Evolutionary conservation across 2,888 invertebrate species (phyloP).

Genomic region (Xylocampa areola): DNA sequence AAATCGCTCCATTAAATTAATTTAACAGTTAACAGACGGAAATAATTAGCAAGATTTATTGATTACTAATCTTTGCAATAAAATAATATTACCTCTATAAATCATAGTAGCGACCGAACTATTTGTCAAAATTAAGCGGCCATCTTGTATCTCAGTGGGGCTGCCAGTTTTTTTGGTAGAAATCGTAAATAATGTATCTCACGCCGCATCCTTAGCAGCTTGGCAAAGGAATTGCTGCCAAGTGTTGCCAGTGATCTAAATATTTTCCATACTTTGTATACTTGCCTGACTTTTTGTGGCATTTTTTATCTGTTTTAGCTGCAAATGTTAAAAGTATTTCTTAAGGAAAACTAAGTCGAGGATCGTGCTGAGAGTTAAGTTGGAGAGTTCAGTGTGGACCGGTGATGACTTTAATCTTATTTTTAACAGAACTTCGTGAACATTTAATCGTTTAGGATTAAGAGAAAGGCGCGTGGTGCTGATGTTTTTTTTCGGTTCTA

Average conservation of each 20-base stretch:
- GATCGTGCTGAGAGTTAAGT: too few relatives aligned
- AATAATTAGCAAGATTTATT: slow-evolving; percentile 60
- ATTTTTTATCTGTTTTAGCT: slow-evolving; percentile 26
- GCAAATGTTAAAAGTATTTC: background rate
- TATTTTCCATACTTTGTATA: slow-evolving; percentile 35
- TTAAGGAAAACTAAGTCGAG: background rate
- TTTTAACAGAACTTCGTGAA: too few relatives aligned
- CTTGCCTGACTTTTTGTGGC: slow-evolving; percentile 3
- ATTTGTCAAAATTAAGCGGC: slow-evolving; percentile 69
- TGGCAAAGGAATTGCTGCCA: slow-evolving; percentile 52
- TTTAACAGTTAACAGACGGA: slow-evolving; percentile 46
- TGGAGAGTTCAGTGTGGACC: too few relatives aligned
- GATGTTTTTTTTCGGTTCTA: too few relatives aligned
- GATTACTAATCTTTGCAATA: slow-evolving; percentile 60
- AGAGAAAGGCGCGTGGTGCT: too few relatives aligned
- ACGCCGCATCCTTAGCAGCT: slow-evolving; percentile 47
- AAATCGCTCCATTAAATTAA: slow-evolving; percentile 44
- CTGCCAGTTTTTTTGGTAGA: slow-evolving; percentile 52
- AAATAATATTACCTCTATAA: slow-evolving; percentile 57
- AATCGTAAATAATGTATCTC: slow-evolving; percentile 54
- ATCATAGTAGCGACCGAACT: slow-evolving; percentile 53
- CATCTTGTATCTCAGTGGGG: slow-evolving; percentile 52
- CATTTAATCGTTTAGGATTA: too few relatives aligned
- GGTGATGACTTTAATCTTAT: too few relatives aligned
- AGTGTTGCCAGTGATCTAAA: slow-evolving; percentile 46